Evolutionary conservation across 2,113 vertebrate genomes (phyloP), one percentile per base, ranked within the genome.

Genomic region (Upupa epops): DNA sequence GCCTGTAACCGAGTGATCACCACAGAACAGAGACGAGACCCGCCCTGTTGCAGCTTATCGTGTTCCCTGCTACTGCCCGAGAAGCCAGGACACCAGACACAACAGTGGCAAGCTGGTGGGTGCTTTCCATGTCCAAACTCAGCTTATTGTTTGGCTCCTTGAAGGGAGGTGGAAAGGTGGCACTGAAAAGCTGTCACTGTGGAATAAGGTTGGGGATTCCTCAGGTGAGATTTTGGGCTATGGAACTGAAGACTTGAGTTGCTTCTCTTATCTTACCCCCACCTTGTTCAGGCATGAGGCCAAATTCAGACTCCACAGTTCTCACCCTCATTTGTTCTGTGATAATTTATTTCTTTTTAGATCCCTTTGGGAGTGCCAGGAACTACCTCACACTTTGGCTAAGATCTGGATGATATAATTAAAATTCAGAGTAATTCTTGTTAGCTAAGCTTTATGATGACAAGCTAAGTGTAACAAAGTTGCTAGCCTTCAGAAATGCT

Each of bases 71-170:
- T 0, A 0, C 25, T 3, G 7, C 42, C 45, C 25, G 6, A 3
- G 0, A 7, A 13, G 51, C 5, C 7, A 42, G 19, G 10, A 2
- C 3, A 8, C 2, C 6, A 32, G n/a, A 14, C 28, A 0, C 1
- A 2, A 17, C 2, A 3, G 37, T 2, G 54, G 29, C 26, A 6
- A 9, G 9, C 16, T 19, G 5, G 22, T 13, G 48, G 21, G 28
- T 31, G 34, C 73, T 80, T 17, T 34, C 26, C 22, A 9, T 11
- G 32, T 24, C n/a, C 25, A 16, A 6, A 29, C 20, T 31, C 59
- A n/a, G 26, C 55, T 49, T 7, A 2, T 25, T 40, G 13, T n/a
- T 37, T 40, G 34, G 22, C 42, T 52, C 6, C 25, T 21, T 49
- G 19, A 13, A 28, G 40, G 22, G 22, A 32, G 18, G 3, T 20